phyloP scores from a whole-genome alignment of 2,888 invertebrate species.

The Drosophila lacicola region DNA sequence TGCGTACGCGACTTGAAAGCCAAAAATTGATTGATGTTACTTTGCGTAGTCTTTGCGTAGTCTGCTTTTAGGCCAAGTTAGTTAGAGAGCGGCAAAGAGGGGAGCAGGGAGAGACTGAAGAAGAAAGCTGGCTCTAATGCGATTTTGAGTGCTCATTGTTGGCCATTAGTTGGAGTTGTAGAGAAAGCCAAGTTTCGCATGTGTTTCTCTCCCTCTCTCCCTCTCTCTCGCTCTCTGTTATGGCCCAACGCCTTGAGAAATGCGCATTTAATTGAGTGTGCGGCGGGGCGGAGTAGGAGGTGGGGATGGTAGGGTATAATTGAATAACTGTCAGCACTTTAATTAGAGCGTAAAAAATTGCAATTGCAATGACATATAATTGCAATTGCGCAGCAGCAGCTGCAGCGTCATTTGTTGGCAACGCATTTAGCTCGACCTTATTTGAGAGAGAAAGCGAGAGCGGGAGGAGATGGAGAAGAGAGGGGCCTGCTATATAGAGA shows the following conservation, averaged over 20 bases:
- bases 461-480: not conserved
- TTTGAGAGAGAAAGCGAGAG: conserved; percentile 24
- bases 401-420: conserved; percentile 55
- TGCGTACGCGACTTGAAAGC: conserved; percentile 78
- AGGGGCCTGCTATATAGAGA: not conserved
- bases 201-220: conserved; percentile 1
- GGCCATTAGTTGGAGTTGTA: conserved; percentile 36
- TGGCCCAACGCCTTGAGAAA: conserved; percentile 62
- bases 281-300: conserved; percentile 8
- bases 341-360: conserved; percentile 76
- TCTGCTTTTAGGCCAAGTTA: conserved; percentile 59
- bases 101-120: not conserved
- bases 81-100: not conserved
- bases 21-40: conserved; percentile 77
- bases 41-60: conserved; percentile 60
- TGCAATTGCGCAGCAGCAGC: conserved; percentile 45
- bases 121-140: conserved; percentile 68
- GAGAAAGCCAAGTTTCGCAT: conserved; percentile 18
- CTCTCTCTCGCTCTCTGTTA: conserved; percentile 13
- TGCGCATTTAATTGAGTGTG: conserved; percentile 70
- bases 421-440: conserved; percentile 56
- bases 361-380: conserved; percentile 39
- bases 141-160: conserved; percentile 80
- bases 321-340: conserved; percentile 77
- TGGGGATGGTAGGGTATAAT: conserved; percentile 53